Evolutionary conservation across 1,140 invertebrate species (phyloP).

Genomic region (Ostrea edulis): DNA sequence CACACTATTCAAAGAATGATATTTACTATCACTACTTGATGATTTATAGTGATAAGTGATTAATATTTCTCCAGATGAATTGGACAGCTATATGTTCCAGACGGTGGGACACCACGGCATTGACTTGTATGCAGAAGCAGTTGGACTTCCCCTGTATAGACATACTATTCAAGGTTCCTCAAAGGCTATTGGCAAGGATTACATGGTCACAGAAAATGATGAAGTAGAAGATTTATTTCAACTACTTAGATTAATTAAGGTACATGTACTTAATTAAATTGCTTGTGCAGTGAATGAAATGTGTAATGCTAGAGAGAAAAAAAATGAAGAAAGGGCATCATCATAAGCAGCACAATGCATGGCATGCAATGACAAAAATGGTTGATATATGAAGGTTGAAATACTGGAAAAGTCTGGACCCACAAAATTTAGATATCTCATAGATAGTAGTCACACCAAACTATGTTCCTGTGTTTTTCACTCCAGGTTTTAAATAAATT

Average conservation of each 20-base stretch:
- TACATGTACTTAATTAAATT: conserved; percentile 73
- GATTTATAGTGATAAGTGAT: neutral
- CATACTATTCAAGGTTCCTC: conserved; percentile 89
- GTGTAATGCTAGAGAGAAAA: no score
- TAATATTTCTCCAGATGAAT: conserved; percentile 86
- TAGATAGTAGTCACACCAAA: no score
- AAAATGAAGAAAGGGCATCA: no score
- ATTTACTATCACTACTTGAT: neutral
- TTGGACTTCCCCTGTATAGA: conserved; percentile 94
- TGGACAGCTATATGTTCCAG: conserved; percentile 99
- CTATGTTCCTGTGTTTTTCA: no score
- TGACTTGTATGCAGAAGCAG: conserved; percentile 93
- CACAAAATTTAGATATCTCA: no score
- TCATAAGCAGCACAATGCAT: no score
- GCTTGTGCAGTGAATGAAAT: no score
- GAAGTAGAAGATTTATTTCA: conserved; percentile 99
- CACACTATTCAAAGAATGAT: neutral
- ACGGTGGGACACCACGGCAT: conserved; percentile 98
- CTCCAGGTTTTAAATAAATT: no score
- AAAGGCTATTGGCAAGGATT: conserved; percentile 88
- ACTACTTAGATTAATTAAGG: conserved; percentile 91
- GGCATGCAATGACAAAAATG: no score
- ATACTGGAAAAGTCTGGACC: no score
- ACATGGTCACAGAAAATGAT: conserved; percentile 90
- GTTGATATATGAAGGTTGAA: no score